Evolutionary conservation across 2,113 vertebrate genomes (phyloP).

Genomic region (Sciurus niger): DNA sequence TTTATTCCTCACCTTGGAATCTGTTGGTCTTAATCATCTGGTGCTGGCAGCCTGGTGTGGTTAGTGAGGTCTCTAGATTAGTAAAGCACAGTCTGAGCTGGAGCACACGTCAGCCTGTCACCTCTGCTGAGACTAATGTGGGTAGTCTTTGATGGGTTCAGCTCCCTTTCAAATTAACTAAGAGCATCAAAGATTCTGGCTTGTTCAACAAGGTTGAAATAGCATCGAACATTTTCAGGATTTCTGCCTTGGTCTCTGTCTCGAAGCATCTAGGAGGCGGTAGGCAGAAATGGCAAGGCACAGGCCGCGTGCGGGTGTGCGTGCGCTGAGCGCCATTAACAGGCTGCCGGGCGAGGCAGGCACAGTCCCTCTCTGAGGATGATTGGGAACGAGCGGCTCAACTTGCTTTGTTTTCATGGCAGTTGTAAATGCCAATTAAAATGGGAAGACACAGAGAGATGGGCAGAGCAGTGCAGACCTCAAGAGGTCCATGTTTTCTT

Average conservation of each 20-base stretch:
- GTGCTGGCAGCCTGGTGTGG: constrained; percentile 60
- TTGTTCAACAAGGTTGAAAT: constrained; percentile 60
- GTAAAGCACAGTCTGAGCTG: constrained; percentile 63
- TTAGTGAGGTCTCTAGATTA: constrained; percentile 74
- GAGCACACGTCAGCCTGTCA: constrained; percentile 34
- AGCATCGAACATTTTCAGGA: constrained; percentile 48
- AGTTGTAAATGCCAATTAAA: neutral
- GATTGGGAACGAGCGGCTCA: neutral
- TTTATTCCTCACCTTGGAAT: neutral
- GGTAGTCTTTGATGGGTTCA: constrained; percentile 75
- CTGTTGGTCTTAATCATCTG: constrained; percentile 51
- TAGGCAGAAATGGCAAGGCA: constrained; percentile 25
- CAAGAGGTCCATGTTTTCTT: neutral
- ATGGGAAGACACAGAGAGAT: neutral
- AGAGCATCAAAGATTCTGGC: constrained; percentile 63
- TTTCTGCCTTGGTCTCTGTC: constrained; percentile 56
- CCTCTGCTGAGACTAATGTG: constrained; percentile 72
- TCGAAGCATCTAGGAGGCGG: constrained; percentile 54
- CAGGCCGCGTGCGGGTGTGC: neutral
- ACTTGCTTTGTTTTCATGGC: neutral
- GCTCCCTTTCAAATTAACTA: constrained; percentile 73
- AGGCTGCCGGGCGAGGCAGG: neutral
- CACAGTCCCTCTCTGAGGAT: neutral
- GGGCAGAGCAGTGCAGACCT: neutral
- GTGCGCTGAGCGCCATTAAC: neutral